Evolutionary conservation across 2,113 vertebrate species (phyloP).

Genomic region (Notothenia coriiceps): DNA sequence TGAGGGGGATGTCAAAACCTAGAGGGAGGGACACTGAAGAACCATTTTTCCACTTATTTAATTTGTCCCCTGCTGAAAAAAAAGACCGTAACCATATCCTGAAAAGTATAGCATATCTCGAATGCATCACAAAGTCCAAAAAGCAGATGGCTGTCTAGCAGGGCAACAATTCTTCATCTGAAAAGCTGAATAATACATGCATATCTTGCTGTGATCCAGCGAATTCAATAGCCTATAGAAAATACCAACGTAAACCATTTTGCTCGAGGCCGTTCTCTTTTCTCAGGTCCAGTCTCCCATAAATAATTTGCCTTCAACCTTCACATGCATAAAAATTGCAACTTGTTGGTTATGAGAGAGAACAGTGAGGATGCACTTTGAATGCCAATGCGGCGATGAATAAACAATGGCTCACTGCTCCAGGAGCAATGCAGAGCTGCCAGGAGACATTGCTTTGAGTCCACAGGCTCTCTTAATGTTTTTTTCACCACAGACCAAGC

Average conservation of each 20-base stretch:
- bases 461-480: conserved; percentile 73
- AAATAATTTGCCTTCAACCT: conserved; percentile 85
- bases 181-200: conserved; percentile 79
- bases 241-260: conserved; percentile 77
- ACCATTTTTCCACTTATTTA: conserved; percentile 42
- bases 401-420: conserved; percentile 81
- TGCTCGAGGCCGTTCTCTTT: conserved; percentile 68
- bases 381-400: conserved; percentile 84
- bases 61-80: conserved; percentile 68
- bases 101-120: conserved; percentile 70
- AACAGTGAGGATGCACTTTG: conserved; percentile 79
- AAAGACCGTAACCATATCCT: conserved; percentile 68
- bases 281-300: conserved; percentile 75
- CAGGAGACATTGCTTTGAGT: conserved; percentile 78
- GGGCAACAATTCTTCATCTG: conserved; percentile 61
- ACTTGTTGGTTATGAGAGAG: conserved; percentile 82
- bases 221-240: conserved; percentile 76
- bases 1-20: conserved; percentile 7
- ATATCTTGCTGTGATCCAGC: conserved; percentile 67
- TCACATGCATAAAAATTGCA: conserved; percentile 84
- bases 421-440: conserved; percentile 77
- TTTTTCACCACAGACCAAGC: conserved; percentile 72
- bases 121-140: conserved; percentile 74
- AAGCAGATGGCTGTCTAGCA: conserved; percentile 69
- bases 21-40: not conserved